These are phyloP conservation scores for Seriola rivoliana DNA, from an alignment of 2,113 vertebrate species.

Conservation along the genomic window DNA sequence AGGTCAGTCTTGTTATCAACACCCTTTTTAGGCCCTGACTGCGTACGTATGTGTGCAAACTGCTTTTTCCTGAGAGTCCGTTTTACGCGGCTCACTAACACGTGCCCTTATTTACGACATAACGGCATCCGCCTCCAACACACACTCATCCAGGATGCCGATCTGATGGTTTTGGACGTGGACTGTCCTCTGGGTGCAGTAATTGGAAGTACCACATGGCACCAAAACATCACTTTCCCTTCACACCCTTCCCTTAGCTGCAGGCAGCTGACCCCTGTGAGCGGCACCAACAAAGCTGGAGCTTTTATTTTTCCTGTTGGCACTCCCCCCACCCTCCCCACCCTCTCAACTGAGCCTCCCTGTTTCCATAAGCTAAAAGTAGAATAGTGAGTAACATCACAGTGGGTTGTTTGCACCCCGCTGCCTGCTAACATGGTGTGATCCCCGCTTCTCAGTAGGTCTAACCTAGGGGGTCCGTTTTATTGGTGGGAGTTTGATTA, in stretches of 20 bases:
- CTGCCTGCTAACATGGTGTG: conserved; percentile 25
- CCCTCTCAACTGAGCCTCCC: conserved; percentile 54
- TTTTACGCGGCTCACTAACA: conserved; percentile 16
- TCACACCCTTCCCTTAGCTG: conserved; percentile 65
- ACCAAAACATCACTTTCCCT: conserved; percentile 67
- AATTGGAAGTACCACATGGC: conserved; percentile 60
- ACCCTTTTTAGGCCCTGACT: conserved; percentile 32
- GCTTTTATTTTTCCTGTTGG: conserved; percentile 70
- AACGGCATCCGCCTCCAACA: conserved; percentile 34
- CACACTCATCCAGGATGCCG: conserved; percentile 65
- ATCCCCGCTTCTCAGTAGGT: conserved; percentile 32
- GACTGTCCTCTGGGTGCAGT: conserved; percentile 59
- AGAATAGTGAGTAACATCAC: conserved; percentile 59
- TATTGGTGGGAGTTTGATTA: conserved; percentile 61
- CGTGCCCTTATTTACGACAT: conserved; percentile 30
- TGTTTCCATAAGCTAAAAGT: conserved; percentile 72
- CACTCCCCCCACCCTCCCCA: conserved; percentile 17
- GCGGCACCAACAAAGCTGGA: conserved; percentile 37
- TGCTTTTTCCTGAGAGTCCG: conserved; percentile 29
- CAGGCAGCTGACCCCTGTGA: conserved; percentile 57
- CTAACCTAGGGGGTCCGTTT: conserved; percentile 26
- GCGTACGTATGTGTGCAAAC: conserved; percentile 3
- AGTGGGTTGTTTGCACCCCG: conserved; percentile 42
- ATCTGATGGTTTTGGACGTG: conserved; percentile 64
- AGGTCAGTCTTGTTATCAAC: conserved; percentile 68